Conservation (phyloP, 2,888 invertebrate genomes). For the Acrobasis suavella region DNA sequence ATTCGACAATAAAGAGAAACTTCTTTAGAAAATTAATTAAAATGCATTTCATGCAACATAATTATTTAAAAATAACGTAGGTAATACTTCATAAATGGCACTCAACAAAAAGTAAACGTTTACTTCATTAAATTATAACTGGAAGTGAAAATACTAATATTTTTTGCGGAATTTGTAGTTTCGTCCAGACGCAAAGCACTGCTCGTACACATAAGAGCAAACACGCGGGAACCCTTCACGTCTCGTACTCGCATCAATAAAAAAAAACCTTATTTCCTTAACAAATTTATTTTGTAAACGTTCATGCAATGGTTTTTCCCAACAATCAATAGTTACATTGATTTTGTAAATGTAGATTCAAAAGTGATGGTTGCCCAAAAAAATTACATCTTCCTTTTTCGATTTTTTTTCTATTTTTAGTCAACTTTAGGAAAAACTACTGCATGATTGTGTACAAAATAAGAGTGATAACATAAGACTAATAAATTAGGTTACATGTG, state of each 20-base stretch:
- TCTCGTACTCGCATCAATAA: slow-evolving; percentile 8
- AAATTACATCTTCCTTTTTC: too few relatives aligned
- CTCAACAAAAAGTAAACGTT: slow-evolving; percentile 68
- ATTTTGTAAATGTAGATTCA: too few relatives aligned
- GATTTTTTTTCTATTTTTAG: too few relatives aligned
- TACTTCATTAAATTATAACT: slow-evolving; percentile 54
- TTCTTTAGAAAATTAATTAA: slow-evolving; percentile 45
- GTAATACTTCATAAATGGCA: slow-evolving; percentile 79
- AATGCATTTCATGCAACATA: slow-evolving; percentile 78
- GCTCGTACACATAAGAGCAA: slow-evolving; percentile 42
- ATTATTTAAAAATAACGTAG: slow-evolving; percentile 77
- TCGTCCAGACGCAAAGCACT: slow-evolving; percentile 64
- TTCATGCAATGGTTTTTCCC: too few relatives aligned
- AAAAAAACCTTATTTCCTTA: not conserved
- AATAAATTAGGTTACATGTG: not conserved
- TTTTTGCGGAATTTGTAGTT: slow-evolving; percentile 55
- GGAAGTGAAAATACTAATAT: slow-evolving; percentile 50
- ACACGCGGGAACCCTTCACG: not conserved
- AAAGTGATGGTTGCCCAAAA: too few relatives aligned
- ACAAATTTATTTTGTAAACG: too few relatives aligned
- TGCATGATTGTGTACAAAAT: not conserved
- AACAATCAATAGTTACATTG: too few relatives aligned
- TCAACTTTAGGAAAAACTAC: too few relatives aligned
- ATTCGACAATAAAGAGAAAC: slow-evolving; percentile 37
- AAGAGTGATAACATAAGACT: not conserved